Base-by-base conservation (phyloP, 2,113 vertebrate species). In the Henicopernis longicauda region DNA sequence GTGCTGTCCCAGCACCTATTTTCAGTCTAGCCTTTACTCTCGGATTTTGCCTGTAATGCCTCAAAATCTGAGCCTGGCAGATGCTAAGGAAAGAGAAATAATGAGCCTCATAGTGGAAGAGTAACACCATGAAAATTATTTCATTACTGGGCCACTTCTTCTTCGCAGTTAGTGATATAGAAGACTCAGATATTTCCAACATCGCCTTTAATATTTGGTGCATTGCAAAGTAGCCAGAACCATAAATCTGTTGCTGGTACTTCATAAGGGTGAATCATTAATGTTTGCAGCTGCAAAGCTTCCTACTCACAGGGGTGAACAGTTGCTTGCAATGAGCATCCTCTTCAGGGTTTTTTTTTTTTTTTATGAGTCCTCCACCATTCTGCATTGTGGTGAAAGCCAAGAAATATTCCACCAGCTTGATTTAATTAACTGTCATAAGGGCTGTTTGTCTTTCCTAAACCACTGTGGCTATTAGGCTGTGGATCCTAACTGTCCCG, bases 391-490 rank as follows among this genome's bases (percentile, higher is more conserved):
- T 67, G 73, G 31, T 1, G 0, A 93, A 95, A 95, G 4, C 34
- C 59, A 66, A 93, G 34, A 90, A 74, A 80, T 92, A 86, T 81
- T 77, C 72, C 42, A 50, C 42, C 83, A 77, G 45, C 50, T 88
- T 83, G 58, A 67, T 85, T 89, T 85, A 65, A 85, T 93, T 84
- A 93, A 69, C 57, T 72, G 65, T 76, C 21, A 4, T 76, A 83
- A 96, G 7, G 44, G n/a, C 31, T 90, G 61, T 94, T 91, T 89
- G 61, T 81, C 52, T 94, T 93, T 90, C 34, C 59, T 83, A 90
- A 95, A 82, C n/a, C 62, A 86, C 54, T 47, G 71, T 38, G 78
- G 25, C 54, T 66, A 27, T 83, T 89, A 79, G 32, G 61, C 31
- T 71, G n/a, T 65, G 58, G 50, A 58, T 95, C 25, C 25, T 91